These are phyloP conservation scores for Leptarthrus brevirostris DNA, from an alignment of 2,888 invertebrate species.

Conservation along the genomic window DNA sequence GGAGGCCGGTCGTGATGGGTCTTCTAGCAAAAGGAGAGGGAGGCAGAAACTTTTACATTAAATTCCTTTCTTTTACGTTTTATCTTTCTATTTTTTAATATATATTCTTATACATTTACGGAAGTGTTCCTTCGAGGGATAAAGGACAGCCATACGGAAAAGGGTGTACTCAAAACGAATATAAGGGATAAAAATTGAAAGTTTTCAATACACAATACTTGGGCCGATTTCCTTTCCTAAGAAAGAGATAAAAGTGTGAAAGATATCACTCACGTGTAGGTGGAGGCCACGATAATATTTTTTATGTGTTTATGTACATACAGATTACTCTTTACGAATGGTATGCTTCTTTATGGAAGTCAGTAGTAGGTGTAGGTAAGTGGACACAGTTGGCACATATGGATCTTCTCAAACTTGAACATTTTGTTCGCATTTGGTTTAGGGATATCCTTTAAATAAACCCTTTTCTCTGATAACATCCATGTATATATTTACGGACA, in stretches of 20 bases:
- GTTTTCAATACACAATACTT: constrained; percentile 41
- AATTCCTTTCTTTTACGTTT: constrained; percentile 28
- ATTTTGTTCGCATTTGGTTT: constrained; percentile 7
- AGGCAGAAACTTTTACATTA: constrained; percentile 44
- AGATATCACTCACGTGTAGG: constrained; percentile 39
- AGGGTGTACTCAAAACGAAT: constrained; percentile 8
- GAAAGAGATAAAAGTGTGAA: constrained; percentile 32
- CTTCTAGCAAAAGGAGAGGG: not conserved
- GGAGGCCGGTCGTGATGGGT: constrained; percentile 23
- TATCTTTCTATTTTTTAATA: constrained; percentile 42
- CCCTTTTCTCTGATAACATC: not conserved
- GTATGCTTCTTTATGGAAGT: too few relatives aligned
- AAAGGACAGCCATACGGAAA: not conserved
- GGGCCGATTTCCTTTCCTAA: constrained; percentile 17
- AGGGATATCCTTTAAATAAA: constrained; percentile 34
- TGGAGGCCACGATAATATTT: too few relatives aligned
- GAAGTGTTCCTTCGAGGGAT: constrained; percentile 9
- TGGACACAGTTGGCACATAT: constrained; percentile 44
- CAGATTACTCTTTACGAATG: too few relatives aligned
- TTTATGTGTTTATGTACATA: too few relatives aligned
- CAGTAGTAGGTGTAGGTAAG: constrained; percentile 18
- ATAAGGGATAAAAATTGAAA: constrained; percentile 30
- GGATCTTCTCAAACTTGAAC: constrained; percentile 14
- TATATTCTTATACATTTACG: constrained; percentile 8
- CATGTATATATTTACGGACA: too few relatives aligned